A percentile compares a stretch with the other conserved stretches of the same genome.
These are phyloP conservation scores for Tragelaphus strepsiceros DNA, from an alignment of 2,113 vertebrate species.

Conservation along the genomic window DNA sequence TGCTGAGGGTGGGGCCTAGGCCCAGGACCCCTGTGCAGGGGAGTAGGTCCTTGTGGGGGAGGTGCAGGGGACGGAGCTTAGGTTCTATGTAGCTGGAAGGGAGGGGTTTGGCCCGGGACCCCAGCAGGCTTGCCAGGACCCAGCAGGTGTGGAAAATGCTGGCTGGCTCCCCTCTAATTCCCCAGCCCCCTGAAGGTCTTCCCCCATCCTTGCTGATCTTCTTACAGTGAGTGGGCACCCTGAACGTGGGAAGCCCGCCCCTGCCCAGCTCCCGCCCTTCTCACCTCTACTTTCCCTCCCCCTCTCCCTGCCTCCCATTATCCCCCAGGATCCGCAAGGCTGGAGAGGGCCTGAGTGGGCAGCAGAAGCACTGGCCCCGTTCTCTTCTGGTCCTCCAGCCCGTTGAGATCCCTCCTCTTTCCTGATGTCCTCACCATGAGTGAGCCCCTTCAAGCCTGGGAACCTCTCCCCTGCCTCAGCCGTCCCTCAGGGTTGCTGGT, in stretches of 20 bases:
- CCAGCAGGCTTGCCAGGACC: background rate
- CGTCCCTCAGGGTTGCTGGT: background rate
- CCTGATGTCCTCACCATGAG: background rate
- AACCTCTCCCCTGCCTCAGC: background rate
- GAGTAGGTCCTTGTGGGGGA: background rate
- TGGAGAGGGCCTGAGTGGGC: background rate
- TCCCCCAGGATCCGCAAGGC: background rate
- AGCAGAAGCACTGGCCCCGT: background rate
- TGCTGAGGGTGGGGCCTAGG: background rate
- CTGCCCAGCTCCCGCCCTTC: background rate
- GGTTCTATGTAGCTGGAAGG: background rate
- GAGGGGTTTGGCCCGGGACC: background rate
- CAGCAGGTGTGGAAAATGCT: background rate
- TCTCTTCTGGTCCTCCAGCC: background rate
- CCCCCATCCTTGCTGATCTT: background rate
- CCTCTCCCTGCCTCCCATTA: background rate
- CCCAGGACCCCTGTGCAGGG: background rate
- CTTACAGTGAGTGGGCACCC: background rate
- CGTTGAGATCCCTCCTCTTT: background rate
- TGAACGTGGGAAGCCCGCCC: background rate
- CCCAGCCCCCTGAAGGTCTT: background rate
- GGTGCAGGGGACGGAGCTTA: background rate
- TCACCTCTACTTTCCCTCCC: background rate
- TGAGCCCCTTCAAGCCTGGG: background rate
- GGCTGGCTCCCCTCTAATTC: background rate